A percentile compares a stretch with the other conserved stretches of the same genome.
phyloP scores from a whole-genome alignment of 2,113 vertebrate genomes.

The Aptenodytes forsteri region DNA sequence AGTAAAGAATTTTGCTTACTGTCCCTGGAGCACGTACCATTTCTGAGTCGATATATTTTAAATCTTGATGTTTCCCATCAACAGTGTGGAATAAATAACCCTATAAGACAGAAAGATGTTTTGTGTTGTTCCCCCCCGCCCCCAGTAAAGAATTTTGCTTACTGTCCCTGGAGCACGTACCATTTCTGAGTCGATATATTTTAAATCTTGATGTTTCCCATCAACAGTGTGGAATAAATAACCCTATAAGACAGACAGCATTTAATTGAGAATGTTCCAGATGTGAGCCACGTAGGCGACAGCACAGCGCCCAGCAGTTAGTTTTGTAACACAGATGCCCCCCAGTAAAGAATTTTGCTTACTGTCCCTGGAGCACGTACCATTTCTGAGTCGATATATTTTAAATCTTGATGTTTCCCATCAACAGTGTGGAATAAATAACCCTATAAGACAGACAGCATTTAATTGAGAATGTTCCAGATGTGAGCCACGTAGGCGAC shows the following conservation, averaged over 20 bases:
- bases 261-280: neutral
- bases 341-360: neutral
- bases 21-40: too few species aligned
- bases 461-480: neutral
- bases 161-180: slow-evolving; percentile 68
- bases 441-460: slow-evolving; percentile 68
- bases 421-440: slow-evolving; percentile 87
- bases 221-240: slow-evolving; percentile 87
- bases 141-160: neutral
- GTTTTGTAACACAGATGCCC: rapidly evolving
- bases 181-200: slow-evolving; percentile 92
- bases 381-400: slow-evolving; percentile 92
- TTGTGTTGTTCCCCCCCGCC: neutral
- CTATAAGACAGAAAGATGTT: too few species aligned
- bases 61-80: too few species aligned
- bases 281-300: rapidly evolving
- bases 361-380: slow-evolving; percentile 68
- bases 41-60: too few species aligned
- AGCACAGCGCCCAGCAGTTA: neutral
- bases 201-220: slow-evolving; percentile 93
- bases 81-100: too few species aligned
- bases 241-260: slow-evolving; percentile 68
- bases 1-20: too few species aligned
- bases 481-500: rapidly evolving
- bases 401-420: slow-evolving; percentile 93